Percentiles rank a stretch among this genome's conserved stretches.
Evolutionary conservation across 1,140 invertebrate species (phyloP).

Genomic region (Andricus grossulariae): DNA sequence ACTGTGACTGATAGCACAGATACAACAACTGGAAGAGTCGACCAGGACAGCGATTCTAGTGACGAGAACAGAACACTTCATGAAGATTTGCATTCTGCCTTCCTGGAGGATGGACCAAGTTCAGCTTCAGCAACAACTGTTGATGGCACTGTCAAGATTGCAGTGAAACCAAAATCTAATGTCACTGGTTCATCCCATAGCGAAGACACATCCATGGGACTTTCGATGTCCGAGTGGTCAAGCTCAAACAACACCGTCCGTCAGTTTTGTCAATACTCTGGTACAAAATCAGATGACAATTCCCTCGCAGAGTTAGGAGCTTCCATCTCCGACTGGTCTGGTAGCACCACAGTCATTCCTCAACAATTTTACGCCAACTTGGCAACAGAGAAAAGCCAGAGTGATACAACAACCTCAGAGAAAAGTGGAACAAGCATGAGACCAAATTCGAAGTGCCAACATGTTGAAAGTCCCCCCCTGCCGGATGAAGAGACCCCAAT

Average conservation of each 20-base stretch:
- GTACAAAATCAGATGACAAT: constrained; percentile 77
- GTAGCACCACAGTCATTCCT: constrained; percentile 74
- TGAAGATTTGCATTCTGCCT: constrained; percentile 70
- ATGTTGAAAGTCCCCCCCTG: constrained; percentile 48
- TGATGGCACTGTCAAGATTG: constrained; percentile 87
- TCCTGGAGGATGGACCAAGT: constrained; percentile 71
- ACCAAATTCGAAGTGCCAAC: constrained; percentile 67
- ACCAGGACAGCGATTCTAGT: constrained; percentile 73
- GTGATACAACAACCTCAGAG: constrained; percentile 71
- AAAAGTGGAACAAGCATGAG: constrained; percentile 69
- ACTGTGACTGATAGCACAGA: constrained; percentile 78
- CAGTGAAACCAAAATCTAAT: constrained; percentile 84
- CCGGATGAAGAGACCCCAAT: constrained; percentile 23
- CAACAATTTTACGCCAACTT: constrained; percentile 66
- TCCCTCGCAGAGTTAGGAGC: constrained; percentile 77
- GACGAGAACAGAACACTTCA: constrained; percentile 76
- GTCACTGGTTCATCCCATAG: constrained; percentile 83
- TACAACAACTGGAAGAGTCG: constrained; percentile 62
- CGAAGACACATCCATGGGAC: constrained; percentile 88
- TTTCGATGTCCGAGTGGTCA: constrained; percentile 90
- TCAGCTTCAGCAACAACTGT: constrained; percentile 78
- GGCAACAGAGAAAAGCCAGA: constrained; percentile 69
- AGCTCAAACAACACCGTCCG: constrained; percentile 87
- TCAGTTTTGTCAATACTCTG: constrained; percentile 82
- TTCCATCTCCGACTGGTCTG: constrained; percentile 79